Conservation (phyloP, 2,797 vertebrate genomes). For the Siniperca scherzeri region DNA sequence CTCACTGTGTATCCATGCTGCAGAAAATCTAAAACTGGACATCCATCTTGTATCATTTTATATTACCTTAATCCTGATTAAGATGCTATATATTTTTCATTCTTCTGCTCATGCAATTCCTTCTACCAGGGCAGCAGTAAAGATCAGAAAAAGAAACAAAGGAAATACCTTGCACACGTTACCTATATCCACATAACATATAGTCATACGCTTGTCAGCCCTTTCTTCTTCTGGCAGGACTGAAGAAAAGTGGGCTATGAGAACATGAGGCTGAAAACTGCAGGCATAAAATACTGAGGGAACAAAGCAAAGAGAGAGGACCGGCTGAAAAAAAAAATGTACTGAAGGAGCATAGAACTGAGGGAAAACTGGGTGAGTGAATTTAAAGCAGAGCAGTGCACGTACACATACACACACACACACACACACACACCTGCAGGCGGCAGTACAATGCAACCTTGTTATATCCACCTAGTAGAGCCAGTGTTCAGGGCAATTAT, state of each 20-base stretch:
- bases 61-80: neutral
- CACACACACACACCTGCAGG: conserved; percentile 50
- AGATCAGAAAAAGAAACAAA: conserved; percentile 21
- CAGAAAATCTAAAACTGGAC: neutral
- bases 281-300: conserved; percentile 42
- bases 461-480: conserved; percentile 62
- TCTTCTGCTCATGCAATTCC: neutral
- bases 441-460: conserved; percentile 65
- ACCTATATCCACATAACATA: neutral
- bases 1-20: neutral
- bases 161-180: conserved; percentile 4
- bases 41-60: neutral
- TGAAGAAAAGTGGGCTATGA: conserved; percentile 17
- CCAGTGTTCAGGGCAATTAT: conserved; percentile 75
- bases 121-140: neutral
- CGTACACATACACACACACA: conserved; percentile 19
- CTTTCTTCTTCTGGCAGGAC: conserved; percentile 17
- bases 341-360: conserved; percentile 39
- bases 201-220: neutral
- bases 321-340: conserved; percentile 34
- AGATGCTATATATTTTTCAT: conserved; percentile 8
- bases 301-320: conserved; percentile 40
- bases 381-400: conserved; percentile 44
- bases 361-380: conserved; percentile 47
- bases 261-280: conserved; percentile 46